Conservation (phyloP, 2,797 vertebrate species). For the Pelobates cultripes region DNA sequence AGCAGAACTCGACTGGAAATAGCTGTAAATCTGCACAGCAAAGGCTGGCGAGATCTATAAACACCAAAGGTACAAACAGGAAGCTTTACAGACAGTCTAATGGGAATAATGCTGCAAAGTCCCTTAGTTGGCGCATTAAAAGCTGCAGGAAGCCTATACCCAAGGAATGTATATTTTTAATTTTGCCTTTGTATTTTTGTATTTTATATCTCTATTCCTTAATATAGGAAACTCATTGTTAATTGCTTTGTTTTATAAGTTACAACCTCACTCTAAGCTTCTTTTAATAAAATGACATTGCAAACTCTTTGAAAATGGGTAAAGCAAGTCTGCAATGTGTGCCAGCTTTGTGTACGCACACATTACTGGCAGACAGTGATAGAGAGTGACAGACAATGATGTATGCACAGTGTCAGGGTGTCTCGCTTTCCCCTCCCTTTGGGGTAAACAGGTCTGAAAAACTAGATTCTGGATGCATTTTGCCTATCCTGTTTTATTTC, state of each 20-base stretch:
- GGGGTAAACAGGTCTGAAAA: conserved; percentile 49
- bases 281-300: conserved; percentile 1
- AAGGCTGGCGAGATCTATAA: neutral
- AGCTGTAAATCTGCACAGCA: neutral
- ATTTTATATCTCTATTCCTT: neutral
- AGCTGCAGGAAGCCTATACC: neutral
- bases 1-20: neutral
- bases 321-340: conserved; percentile 8
- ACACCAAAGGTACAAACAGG: conserved; percentile 4
- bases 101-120: neutral
- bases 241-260: neutral
- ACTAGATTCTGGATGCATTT: conserved; percentile 49
- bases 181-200: neutral
- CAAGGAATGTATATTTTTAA: neutral
- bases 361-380: conserved; percentile 40
- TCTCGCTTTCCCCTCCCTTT: conserved; percentile 33
- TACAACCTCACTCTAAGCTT: neutral
- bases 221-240: neutral
- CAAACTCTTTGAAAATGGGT: conserved; percentile 11
- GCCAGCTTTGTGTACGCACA: conserved; percentile 43
- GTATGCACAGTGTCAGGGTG: conserved; percentile 41
- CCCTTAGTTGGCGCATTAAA: conserved; percentile 8
- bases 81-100: neutral
- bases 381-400: conserved; percentile 50
- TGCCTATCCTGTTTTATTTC: conserved; percentile 38